These are phyloP conservation scores for Listronotus oregonensis DNA, from an alignment of 1,140 invertebrate species.

Conservation along the genomic window DNA sequence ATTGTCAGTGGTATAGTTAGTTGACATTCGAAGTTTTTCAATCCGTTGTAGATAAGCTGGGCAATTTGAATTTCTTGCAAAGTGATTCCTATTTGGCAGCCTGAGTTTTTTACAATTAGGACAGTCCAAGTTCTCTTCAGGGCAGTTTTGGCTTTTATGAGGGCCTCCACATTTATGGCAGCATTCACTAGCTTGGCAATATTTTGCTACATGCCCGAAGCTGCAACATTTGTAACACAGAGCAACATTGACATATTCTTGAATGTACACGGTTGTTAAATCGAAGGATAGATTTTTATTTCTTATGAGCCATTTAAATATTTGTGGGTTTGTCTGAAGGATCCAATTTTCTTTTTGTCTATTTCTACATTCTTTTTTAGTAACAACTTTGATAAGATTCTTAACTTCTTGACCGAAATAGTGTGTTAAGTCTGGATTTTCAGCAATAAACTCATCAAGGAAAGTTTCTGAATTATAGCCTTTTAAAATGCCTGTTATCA, in stretches of 20 bases:
- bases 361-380: background rate
- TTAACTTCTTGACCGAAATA: background rate
- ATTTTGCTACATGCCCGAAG: slow-evolving; percentile 1
- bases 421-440: too few relatives aligned
- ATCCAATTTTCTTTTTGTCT: slow-evolving; percentile 3
- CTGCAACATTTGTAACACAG: background rate
- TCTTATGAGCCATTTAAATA: background rate
- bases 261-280: background rate
- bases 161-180: too few relatives aligned
- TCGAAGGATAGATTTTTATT: background rate
- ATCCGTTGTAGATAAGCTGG: background rate
- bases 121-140: background rate
- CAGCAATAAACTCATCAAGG: too few relatives aligned
- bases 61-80: background rate
- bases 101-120: background rate
- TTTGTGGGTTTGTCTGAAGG: background rate
- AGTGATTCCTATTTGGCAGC: background rate
- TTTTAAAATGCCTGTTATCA: slow-evolving; percentile 2
- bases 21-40: background rate
- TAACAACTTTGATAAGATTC: background rate
- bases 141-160: background rate
- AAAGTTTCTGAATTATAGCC: background rate
- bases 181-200: too few relatives aligned
- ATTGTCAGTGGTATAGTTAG: too few relatives aligned
- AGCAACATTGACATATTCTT: slow-evolving; percentile 1